Evolutionary conservation across 2,797 vertebrate species (phyloP).

Genomic region (Xiphophorus birchmanni): DNA sequence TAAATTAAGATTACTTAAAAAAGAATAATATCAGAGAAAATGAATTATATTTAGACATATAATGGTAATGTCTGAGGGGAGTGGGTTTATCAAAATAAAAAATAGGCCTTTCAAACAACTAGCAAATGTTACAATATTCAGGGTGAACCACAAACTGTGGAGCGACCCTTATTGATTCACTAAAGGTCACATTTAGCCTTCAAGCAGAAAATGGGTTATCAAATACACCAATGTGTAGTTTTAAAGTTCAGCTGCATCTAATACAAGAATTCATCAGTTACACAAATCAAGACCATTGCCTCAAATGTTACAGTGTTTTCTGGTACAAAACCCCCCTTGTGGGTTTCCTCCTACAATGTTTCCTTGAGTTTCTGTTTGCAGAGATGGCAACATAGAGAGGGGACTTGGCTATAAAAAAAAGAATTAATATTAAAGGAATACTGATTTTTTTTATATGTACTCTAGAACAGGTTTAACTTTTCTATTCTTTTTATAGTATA

Average conservation of each 20-base stretch:
- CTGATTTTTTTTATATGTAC: background rate
- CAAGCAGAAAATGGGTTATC: background rate
- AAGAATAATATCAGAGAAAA: background rate
- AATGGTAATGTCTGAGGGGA: background rate
- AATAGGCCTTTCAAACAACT: background rate
- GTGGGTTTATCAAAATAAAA: conserved; percentile 1
- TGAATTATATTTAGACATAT: background rate
- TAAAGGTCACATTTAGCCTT: background rate
- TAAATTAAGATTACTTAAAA: background rate
- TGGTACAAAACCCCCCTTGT: conserved; percentile 2
- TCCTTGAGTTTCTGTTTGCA: background rate
- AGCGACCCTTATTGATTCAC: background rate
- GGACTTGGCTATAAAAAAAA: conserved; percentile 2
- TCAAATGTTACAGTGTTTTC: conserved; percentile 9
- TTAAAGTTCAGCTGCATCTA: conserved; percentile 24
- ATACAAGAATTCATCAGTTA: conserved; percentile 15
- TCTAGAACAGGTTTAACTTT: background rate
- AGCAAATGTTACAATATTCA: background rate
- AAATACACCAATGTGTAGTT: conserved; percentile 3
- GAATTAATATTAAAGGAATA: background rate
- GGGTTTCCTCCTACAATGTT: conserved; percentile 3
- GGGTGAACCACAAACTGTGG: background rate
- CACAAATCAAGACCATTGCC: background rate
- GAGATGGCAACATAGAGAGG: conserved; percentile 14
- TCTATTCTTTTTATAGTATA: background rate